Conservation (phyloP, 2,797 vertebrate species). For the Serranus cabrilla region DNA sequence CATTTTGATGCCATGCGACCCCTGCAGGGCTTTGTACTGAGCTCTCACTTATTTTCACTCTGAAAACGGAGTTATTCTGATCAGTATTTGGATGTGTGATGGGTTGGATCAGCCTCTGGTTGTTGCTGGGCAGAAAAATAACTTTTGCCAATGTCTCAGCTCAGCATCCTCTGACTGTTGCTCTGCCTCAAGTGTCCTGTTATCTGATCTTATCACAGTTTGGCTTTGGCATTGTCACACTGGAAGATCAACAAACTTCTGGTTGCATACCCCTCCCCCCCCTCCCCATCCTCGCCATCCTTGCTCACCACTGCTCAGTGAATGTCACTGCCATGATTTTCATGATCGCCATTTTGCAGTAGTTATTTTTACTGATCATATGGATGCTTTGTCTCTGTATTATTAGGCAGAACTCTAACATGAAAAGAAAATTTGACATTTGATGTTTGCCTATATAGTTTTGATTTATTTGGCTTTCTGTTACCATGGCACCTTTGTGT, state of each 20-base stretch:
- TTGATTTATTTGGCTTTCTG: slow-evolving; percentile 58
- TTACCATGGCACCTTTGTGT: slow-evolving; percentile 57
- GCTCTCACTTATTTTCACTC: slow-evolving; percentile 3
- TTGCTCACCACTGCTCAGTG: slow-evolving; percentile 70
- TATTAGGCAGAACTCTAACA: slow-evolving; percentile 18
- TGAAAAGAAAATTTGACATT: slow-evolving; percentile 32
- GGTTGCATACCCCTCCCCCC: slow-evolving; percentile 76
- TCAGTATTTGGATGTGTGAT: slow-evolving; percentile 54
- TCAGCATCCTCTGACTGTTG: slow-evolving; percentile 82
- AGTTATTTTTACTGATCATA: slow-evolving; percentile 38
- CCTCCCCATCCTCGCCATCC: slow-evolving; percentile 56
- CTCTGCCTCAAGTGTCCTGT: slow-evolving; percentile 75
- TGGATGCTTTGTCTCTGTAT: slow-evolving; percentile 50
- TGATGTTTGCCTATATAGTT: slow-evolving; percentile 60
- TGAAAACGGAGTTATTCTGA: slow-evolving; percentile 1
- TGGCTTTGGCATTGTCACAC: slow-evolving; percentile 84
- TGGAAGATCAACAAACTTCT: slow-evolving; percentile 85
- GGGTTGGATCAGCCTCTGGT: slow-evolving; percentile 91
- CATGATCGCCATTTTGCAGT: slow-evolving; percentile 63
- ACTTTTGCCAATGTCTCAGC: slow-evolving; percentile 35
- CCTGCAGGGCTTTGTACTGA: slow-evolving; percentile 10
- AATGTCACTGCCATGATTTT: slow-evolving; percentile 70
- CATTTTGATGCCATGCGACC: slow-evolving; percentile 21
- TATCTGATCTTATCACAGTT: slow-evolving; percentile 78
- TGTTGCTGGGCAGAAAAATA: slow-evolving; percentile 76